Evolutionary conservation across 1,140 invertebrate genomes (phyloP).

Genomic region (Belonocnema kinseyi): DNA sequence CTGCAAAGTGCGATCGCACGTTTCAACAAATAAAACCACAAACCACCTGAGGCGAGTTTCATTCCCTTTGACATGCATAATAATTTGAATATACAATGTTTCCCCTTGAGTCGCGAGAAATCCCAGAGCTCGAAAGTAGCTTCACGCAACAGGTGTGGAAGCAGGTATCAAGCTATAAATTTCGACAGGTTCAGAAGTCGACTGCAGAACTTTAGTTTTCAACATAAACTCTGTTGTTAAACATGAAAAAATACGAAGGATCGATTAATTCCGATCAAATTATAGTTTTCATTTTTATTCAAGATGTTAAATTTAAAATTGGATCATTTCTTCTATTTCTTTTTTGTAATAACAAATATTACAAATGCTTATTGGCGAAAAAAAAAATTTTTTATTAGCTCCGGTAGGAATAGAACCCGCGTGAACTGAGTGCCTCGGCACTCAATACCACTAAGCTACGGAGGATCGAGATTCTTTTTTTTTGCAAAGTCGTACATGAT

Average conservation of each 20-base stretch:
- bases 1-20: background rate
- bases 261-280: background rate
- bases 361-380: too few relatives aligned
- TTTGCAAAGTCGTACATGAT: too few relatives aligned
- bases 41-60: background rate
- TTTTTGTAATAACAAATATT: too few relatives aligned
- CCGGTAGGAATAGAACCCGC: too few relatives aligned
- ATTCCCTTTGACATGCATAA: background rate
- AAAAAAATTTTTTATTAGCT: too few relatives aligned
- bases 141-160: constrained; percentile 27
- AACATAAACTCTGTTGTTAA: too few relatives aligned
- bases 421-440: too few relatives aligned
- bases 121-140: background rate
- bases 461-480: too few relatives aligned
- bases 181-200: background rate
- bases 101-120: background rate
- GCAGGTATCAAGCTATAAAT: background rate
- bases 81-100: constrained; percentile 7
- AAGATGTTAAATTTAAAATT: too few relatives aligned
- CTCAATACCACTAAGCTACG: too few relatives aligned
- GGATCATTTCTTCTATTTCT: too few relatives aligned
- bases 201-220: background rate
- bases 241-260: background rate
- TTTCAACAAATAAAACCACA: background rate
- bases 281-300: too few relatives aligned